Percentiles rank a stretch among this genome's conserved stretches.
Conservation (phyloP, 2,888 invertebrate genomes). For the Ommatoiulus sabulosus region DNA sequence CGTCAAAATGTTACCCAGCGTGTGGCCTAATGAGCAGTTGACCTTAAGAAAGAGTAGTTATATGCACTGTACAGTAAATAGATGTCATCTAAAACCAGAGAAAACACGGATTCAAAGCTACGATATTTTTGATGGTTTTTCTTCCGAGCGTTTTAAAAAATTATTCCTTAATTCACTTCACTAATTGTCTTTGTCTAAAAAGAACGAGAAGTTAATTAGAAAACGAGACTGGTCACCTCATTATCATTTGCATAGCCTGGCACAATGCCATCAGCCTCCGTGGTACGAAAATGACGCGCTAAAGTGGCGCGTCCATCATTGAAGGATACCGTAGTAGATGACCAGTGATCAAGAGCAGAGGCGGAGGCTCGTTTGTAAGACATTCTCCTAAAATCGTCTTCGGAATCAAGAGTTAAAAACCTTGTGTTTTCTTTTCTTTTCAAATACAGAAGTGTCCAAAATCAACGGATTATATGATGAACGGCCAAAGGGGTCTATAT, state of each 20-base stretch:
- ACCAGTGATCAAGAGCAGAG: neutral
- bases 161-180: slow-evolving; percentile 45
- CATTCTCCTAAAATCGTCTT: slow-evolving; percentile 44
- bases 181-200: slow-evolving; percentile 47
- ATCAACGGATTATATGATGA: slow-evolving; percentile 38
- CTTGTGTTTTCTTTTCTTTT: neutral
- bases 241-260: slow-evolving; percentile 55
- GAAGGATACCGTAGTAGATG: neutral
- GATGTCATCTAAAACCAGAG: slow-evolving; percentile 44
- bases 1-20: neutral
- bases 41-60: neutral
- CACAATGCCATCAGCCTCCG: slow-evolving; percentile 53
- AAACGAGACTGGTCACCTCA: slow-evolving; percentile 49
- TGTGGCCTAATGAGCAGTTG: neutral
- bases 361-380: slow-evolving; percentile 35
- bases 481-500: slow-evolving; percentile 46
- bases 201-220: slow-evolving; percentile 45
- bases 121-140: neutral
- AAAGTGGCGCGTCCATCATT: slow-evolving; percentile 9
- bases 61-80: slow-evolving; percentile 18
- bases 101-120: slow-evolving; percentile 18
- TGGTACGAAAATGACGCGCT: neutral
- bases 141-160: slow-evolving; percentile 31
- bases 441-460: slow-evolving; percentile 15
- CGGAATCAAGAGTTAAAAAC: slow-evolving; percentile 10